Conservation (phyloP, 2,113 vertebrate genomes). For the Diphyllodes magnificus region DNA sequence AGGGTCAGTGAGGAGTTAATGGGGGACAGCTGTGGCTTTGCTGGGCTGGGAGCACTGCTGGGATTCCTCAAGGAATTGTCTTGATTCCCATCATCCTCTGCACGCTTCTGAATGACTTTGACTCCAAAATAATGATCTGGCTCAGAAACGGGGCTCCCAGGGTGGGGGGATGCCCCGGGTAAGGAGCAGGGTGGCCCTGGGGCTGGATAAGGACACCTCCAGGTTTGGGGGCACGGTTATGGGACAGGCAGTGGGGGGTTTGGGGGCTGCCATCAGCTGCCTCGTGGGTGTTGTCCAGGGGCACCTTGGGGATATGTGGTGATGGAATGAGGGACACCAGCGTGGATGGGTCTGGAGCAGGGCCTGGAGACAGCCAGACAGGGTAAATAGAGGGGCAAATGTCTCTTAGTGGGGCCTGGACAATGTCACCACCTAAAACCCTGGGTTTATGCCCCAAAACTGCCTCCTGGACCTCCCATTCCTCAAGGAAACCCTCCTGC, state of each 20-base stretch:
- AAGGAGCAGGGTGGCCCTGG: accelerated
- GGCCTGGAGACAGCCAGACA: not conserved
- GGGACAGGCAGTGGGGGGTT: not conserved
- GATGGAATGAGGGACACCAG: not conserved
- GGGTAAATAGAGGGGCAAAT: accelerated
- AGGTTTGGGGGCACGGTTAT: accelerated
- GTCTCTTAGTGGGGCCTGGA: accelerated
- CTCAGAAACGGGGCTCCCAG: not conserved
- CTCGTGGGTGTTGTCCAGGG: not conserved
- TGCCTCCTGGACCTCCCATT: not conserved
- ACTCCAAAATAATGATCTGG: not conserved
- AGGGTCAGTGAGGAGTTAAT: not conserved
- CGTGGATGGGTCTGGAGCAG: not conserved
- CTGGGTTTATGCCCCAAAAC: not conserved
- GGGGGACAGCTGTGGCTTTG: not conserved
- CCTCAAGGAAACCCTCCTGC: not conserved
- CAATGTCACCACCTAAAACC: not conserved
- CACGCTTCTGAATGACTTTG: not conserved
- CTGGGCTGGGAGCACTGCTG: not conserved
- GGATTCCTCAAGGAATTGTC: not conserved
- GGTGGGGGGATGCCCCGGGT: not conserved
- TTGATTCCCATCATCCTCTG: not conserved
- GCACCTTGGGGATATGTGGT: accelerated
- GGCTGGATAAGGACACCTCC: not conserved
- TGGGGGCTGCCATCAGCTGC: not conserved